phyloP scores from a whole-genome alignment of 2,888 invertebrate species.

The Cryptocephalus moraei region DNA sequence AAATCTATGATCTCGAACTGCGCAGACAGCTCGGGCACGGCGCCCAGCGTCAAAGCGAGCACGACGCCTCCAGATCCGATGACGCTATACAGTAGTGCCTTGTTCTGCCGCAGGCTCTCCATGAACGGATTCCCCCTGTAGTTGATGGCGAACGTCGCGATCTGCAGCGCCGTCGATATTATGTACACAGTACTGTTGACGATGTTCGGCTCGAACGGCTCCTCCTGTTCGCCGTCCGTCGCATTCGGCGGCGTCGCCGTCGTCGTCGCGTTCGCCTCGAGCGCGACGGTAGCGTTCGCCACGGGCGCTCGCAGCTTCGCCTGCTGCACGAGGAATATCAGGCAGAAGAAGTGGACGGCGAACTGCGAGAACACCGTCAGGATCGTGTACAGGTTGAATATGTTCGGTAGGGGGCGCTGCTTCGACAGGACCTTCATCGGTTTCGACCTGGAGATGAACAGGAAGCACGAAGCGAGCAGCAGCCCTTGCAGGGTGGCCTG shows the following conservation, averaged over 20 bases:
- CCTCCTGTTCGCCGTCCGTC: slow-evolving; percentile 60
- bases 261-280: too few species aligned
- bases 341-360: slow-evolving; percentile 83
- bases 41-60: slow-evolving; percentile 72
- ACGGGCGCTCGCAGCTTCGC: slow-evolving; percentile 63
- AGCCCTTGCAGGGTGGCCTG: slow-evolving; percentile 97
- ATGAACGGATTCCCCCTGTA: slow-evolving; percentile 98
- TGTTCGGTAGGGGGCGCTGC: slow-evolving; percentile 92
- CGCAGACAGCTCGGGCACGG: slow-evolving; percentile 73
- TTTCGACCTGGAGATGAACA: slow-evolving; percentile 97
- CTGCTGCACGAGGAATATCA: slow-evolving; percentile 80
- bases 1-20: slow-evolving; percentile 95
- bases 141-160: slow-evolving; percentile 97
- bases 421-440: slow-evolving; percentile 88
- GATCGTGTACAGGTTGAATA: slow-evolving; percentile 96
- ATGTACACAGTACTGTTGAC: slow-evolving; percentile 98
- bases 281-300: slow-evolving; percentile 22
- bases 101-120: slow-evolving; percentile 91
- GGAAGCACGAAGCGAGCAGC: slow-evolving; percentile 89
- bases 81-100: slow-evolving; percentile 84
- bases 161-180: slow-evolving; percentile 93
- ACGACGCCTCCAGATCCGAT: slow-evolving; percentile 73
- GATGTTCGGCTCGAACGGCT: slow-evolving; percentile 83
- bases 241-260: slow-evolving; percentile 7
- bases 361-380: slow-evolving; percentile 92